Conservation (phyloP, 2,113 vertebrate species). For the Herpetotheres cachinnans region DNA sequence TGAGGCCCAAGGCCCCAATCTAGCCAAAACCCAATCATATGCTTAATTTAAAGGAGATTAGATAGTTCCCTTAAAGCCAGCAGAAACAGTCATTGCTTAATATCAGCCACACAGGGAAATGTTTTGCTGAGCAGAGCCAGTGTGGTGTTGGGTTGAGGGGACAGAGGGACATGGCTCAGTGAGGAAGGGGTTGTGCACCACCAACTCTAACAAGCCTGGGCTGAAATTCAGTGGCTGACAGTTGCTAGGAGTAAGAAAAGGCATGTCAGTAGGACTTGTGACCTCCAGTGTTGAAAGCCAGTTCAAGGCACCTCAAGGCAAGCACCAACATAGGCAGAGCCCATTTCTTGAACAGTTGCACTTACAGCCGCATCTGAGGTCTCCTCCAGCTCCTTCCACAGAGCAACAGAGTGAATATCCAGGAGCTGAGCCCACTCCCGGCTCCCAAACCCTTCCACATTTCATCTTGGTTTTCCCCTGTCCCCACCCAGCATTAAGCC, state of each 20-base stretch:
- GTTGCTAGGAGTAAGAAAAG: not conserved
- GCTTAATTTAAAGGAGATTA: conserved; percentile 61
- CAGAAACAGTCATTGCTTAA: not conserved
- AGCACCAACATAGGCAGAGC: not conserved
- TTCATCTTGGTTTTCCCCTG: not conserved
- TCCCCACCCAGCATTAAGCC: not conserved
- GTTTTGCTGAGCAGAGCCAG: not conserved
- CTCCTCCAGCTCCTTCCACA: not conserved
- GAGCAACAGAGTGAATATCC: not conserved
- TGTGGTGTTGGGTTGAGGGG: not conserved
- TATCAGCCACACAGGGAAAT: not conserved
- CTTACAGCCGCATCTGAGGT: not conserved
- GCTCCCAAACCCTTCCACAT: not conserved
- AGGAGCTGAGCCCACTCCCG: not conserved
- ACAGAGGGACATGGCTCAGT: not conserved
- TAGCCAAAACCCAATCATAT: conserved; percentile 54
- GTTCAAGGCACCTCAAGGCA: not conserved
- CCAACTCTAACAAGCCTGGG: not conserved
- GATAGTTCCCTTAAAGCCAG: conserved; percentile 20
- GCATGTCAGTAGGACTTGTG: too few species aligned
- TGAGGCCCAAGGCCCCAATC: conserved; percentile 32
- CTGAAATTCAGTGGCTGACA: not conserved
- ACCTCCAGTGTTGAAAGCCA: not conserved
- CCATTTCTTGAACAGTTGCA: not conserved
- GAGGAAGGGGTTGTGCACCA: not conserved